Evolutionary conservation across 2,888 invertebrate species (phyloP).

Genomic region (Sminthurinus aureus): DNA sequence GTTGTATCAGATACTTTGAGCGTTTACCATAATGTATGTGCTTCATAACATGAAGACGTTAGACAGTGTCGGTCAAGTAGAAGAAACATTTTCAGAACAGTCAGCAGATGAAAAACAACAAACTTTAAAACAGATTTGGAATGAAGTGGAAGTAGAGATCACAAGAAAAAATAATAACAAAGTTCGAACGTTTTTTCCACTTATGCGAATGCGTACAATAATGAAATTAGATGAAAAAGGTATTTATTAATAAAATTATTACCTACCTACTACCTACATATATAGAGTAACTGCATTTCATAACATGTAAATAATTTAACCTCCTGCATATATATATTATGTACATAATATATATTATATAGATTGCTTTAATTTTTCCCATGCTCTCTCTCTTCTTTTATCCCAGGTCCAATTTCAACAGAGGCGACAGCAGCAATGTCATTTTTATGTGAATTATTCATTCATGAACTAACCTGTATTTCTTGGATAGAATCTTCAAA

Average conservation of each 20-base stretch:
- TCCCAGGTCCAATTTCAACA: constrained; percentile 20
- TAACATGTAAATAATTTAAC: too few relatives aligned
- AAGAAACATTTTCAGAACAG: background rate
- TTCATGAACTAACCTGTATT: constrained; percentile 27
- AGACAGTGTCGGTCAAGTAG: background rate
- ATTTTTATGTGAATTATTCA: constrained; percentile 35
- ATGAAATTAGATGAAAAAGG: constrained; percentile 37
- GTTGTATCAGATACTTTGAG: too few relatives aligned
- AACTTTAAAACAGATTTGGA: background rate
- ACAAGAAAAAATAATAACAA: background rate
- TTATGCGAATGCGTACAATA: constrained; percentile 35
- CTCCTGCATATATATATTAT: too few relatives aligned
- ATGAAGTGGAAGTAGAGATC: background rate
- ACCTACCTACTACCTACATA: too few relatives aligned
- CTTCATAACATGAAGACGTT: background rate
- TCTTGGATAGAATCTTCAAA: constrained; percentile 29
- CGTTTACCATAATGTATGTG: background rate
- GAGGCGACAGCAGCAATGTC: constrained; percentile 23
- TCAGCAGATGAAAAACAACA: background rate
- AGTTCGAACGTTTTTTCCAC: constrained; percentile 24
- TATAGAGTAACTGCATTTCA: too few relatives aligned
- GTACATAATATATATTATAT: too few relatives aligned
- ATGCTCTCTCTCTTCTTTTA: too few relatives aligned
- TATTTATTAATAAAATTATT: too few relatives aligned
- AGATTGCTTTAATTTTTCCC: too few relatives aligned